Percentiles rank a stretch among this genome's conserved stretches.
phyloP scores from a whole-genome alignment of 2,797 vertebrate species.

The Channa striata region DNA sequence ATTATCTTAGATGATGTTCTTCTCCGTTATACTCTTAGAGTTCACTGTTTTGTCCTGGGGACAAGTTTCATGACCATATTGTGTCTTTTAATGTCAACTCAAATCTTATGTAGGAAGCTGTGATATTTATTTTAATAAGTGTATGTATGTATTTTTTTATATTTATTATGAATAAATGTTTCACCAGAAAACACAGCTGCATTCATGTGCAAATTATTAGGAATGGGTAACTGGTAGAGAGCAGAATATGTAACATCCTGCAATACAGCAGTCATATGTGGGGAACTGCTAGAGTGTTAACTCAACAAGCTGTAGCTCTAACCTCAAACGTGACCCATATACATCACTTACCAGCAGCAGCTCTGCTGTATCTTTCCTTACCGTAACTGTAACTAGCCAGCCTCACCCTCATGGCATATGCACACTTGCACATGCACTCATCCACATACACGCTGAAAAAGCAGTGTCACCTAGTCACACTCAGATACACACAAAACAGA shows the following conservation, averaged over 20 bases:
- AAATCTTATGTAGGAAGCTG: not conserved
- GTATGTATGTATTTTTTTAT: slow-evolving; percentile 31
- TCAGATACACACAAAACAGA: slow-evolving; percentile 22
- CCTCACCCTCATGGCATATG: slow-evolving; percentile 60
- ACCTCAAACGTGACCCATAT: slow-evolving; percentile 85
- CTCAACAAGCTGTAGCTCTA: slow-evolving; percentile 54
- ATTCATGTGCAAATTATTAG: not conserved
- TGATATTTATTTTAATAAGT: slow-evolving; percentile 50
- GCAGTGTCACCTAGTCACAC: slow-evolving; percentile 40
- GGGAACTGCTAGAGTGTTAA: slow-evolving; percentile 46
- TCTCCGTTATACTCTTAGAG: slow-evolving; percentile 31
- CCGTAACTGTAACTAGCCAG: slow-evolving; percentile 77
- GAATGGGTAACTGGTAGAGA: slow-evolving; percentile 9
- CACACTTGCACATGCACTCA: slow-evolving; percentile 27
- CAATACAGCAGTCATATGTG: slow-evolving; percentile 29
- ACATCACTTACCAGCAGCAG: slow-evolving; percentile 84
- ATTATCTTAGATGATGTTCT: not conserved
- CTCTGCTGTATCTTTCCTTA: slow-evolving; percentile 70
- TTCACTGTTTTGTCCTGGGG: slow-evolving; percentile 68
- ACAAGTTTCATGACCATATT: slow-evolving; percentile 63
- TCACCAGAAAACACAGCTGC: not conserved
- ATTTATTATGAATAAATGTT: slow-evolving; percentile 72
- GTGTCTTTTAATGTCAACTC: slow-evolving; percentile 1
- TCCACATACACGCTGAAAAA: slow-evolving; percentile 17
- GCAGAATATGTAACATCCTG: slow-evolving; percentile 53